These are phyloP conservation scores for Hiodon alosoides DNA, from an alignment of 2,113 vertebrate genomes.

Conservation along the genomic window DNA sequence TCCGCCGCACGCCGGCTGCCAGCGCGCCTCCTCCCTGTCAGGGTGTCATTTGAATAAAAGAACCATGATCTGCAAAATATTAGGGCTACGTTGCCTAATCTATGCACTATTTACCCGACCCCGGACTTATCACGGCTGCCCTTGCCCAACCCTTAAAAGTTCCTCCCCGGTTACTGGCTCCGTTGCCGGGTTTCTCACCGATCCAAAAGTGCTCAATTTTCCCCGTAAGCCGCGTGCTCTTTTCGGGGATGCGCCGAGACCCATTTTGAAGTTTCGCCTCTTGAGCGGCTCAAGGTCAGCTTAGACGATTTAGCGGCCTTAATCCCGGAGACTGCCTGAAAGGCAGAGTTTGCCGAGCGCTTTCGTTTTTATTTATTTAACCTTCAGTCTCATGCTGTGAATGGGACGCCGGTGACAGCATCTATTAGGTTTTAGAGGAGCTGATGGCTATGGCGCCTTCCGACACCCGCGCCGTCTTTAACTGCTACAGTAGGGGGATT, in stretches of 20 bases:
- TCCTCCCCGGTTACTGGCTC: not conserved
- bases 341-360: not conserved
- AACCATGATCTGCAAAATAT: constrained; percentile 31
- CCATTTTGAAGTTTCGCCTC: constrained; percentile 3
- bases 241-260: constrained; percentile 12
- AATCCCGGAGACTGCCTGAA: not conserved
- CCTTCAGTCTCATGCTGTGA: not conserved
- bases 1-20: constrained; percentile 27
- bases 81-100: constrained; percentile 27
- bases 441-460: not conserved
- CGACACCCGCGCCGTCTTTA: not conserved
- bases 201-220: constrained; percentile 11
- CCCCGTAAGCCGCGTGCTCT: constrained; percentile 22
- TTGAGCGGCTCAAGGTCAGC: constrained; percentile 9
- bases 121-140: constrained; percentile 2
- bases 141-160: constrained; percentile 18
- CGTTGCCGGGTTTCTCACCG: not conserved
- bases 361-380: constrained; percentile 15
- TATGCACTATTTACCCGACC: constrained; percentile 39
- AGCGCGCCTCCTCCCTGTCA: constrained; percentile 20
- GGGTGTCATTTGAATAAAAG: constrained; percentile 36
- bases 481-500: no score
- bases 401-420: not conserved
- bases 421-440: not conserved
- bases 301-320: constrained; percentile 5